Conservation (phyloP, 2,797 vertebrate genomes). For the Pipistrellus pygmaeus region DNA sequence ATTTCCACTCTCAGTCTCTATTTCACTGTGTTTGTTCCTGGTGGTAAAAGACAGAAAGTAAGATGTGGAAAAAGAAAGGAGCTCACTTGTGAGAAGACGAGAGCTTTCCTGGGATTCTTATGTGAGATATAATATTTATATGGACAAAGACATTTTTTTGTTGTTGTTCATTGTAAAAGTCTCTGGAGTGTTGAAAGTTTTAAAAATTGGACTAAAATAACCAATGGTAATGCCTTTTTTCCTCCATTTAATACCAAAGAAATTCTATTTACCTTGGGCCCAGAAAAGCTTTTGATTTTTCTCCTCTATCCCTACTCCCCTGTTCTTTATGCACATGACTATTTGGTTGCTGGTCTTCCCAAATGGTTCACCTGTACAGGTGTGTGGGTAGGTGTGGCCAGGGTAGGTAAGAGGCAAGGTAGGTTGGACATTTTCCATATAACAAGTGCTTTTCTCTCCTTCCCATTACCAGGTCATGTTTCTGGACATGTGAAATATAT, state of each 20-base stretch:
- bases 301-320: too few species aligned
- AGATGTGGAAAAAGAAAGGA: not conserved
- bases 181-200: not conserved
- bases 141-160: not conserved
- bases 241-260: not conserved
- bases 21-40: not conserved
- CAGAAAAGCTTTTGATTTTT: not conserved
- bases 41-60: not conserved
- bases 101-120: not conserved
- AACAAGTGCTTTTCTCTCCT: not conserved
- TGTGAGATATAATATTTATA: not conserved
- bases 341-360: not conserved
- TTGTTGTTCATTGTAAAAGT: slow-evolving; percentile 1
- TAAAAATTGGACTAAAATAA: slow-evolving; percentile 6
- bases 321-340: not conserved
- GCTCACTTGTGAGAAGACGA: not conserved
- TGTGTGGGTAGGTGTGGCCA: not conserved
- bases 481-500: not conserved
- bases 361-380: not conserved
- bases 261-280: not conserved
- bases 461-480: not conserved
- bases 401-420: not conserved
- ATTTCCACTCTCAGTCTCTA: not conserved
- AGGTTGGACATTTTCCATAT: not conserved
- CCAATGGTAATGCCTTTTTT: not conserved